Percentiles rank a stretch among this genome's conserved stretches.
These are phyloP conservation scores for Sapayoa aenigma DNA, from an alignment of 2,113 vertebrate genomes.

Conservation along the genomic window DNA sequence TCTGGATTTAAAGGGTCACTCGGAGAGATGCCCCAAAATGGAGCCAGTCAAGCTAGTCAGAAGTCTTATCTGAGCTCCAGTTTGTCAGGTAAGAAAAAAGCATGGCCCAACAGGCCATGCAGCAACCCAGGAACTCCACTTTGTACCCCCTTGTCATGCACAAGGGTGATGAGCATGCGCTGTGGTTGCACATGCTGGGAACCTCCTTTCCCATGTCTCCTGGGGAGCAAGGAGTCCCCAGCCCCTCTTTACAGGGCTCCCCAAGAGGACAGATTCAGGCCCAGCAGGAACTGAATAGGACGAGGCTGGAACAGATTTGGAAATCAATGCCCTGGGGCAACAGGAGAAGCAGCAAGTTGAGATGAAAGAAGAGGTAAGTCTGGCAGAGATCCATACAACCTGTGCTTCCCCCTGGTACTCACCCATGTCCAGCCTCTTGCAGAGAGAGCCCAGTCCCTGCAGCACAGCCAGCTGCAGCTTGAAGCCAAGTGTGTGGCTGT, in stretches of 20 bases:
- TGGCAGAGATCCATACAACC: neutral
- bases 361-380: neutral
- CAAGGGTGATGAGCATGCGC: neutral
- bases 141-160: neutral
- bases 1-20: neutral
- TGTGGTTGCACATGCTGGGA: neutral
- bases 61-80: neutral
- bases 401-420: conserved; percentile 28
- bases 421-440: conserved; percentile 85
- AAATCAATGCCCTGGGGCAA: neutral
- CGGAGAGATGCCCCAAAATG: neutral
- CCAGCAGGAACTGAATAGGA: neutral
- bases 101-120: neutral
- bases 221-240: neutral
- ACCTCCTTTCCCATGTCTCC: neutral
- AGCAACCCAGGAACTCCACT: neutral
- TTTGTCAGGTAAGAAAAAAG: neutral
- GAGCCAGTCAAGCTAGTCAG: neutral
- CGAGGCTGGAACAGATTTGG: neutral
- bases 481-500: conserved; percentile 86
- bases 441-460: conserved; percentile 87
- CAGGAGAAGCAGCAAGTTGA: neutral
- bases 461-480: conserved; percentile 90
- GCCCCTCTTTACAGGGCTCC: neutral
- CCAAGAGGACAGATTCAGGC: neutral